Evolutionary conservation across 2,888 invertebrate genomes (phyloP).

Genomic region (Synanthedon vespiformis): DNA sequence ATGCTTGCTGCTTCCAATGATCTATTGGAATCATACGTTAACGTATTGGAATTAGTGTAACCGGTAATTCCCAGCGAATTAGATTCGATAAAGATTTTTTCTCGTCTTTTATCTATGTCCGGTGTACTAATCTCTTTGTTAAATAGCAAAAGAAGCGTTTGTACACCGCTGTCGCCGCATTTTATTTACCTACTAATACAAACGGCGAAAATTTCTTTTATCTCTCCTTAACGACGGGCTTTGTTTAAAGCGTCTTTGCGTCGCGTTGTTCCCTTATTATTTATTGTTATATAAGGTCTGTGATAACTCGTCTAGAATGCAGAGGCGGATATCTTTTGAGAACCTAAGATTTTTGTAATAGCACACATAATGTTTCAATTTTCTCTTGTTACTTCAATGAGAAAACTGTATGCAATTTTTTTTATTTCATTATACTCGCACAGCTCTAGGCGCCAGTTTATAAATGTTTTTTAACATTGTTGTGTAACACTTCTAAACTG

Average conservation of each 20-base stretch:
- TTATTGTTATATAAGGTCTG: constrained; percentile 22
- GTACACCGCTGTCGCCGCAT: constrained; percentile 15
- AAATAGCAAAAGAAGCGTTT: constrained; percentile 7
- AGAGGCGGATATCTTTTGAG: background rate
- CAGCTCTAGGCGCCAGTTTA: too few relatives aligned
- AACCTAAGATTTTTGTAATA: background rate
- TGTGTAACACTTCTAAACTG: too few relatives aligned
- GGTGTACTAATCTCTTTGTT: constrained; percentile 2
- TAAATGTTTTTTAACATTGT: too few relatives aligned
- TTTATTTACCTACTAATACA: constrained; percentile 30
- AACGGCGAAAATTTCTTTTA: constrained; percentile 30
- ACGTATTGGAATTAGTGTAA: too few relatives aligned
- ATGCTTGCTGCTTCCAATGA: too few relatives aligned
- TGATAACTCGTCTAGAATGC: constrained; percentile 29
- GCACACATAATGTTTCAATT: too few relatives aligned
- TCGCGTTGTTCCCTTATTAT: constrained; percentile 22
- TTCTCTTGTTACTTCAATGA: too few relatives aligned
- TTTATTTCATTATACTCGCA: too few relatives aligned
- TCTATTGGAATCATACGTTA: too few relatives aligned
- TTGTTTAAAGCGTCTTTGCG: constrained; percentile 30
- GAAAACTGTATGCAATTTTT: too few relatives aligned
- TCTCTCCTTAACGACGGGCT: constrained; percentile 25
- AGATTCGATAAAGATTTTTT: too few relatives aligned
- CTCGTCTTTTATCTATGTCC: constrained; percentile 6
- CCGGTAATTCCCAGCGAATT: too few relatives aligned